Base-by-base conservation (phyloP, 2,888 invertebrate species). In the Drosophila fulvimacula region DNA sequence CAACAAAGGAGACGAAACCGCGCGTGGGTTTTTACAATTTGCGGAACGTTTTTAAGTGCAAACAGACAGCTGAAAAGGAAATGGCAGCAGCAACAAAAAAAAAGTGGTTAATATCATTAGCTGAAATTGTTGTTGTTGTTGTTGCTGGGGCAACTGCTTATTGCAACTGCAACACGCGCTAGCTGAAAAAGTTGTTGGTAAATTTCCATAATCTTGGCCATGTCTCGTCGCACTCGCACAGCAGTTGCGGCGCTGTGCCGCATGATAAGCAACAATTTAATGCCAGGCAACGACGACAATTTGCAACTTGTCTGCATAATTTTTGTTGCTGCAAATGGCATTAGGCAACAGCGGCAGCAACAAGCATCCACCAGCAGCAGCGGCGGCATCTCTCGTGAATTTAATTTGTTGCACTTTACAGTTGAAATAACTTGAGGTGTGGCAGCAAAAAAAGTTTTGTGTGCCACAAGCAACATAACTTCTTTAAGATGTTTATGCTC, bases 21-120 rank as follows among this genome's bases (percentile, higher is more conserved):
- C 80, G 70, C 58, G 65, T 79, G 67, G 77, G 79, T 83, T 87
- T 86, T 84, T 73, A 80, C 85, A 80, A 87, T 79, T 84, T 80
- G 68, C 80, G 64, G 66, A 82, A 76, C 87, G 82, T 64, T 84
- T 84, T 83, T 77, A 83, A 79, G 84, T 75, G 82, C 72, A 77
- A 66, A 66, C 60, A 62, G 68, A 67, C 64, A 64, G 67, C 68
- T 49, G 56, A 53, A 63, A 71, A 64, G 78, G 63, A 81, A 82
- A 81, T 77, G 73, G 53, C 48, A 53, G 72, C 69, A 81, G 66
- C 68, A 81, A 48, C 13, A 48, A 30, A 32, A 68, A 65, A 69
- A 79, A 80, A 82, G 70, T 82, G 72, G 82, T 84, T 84, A 84
- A 84, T 84, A 84, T 84, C 83, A 84, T 84, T 84, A 84, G 83